Base-by-base conservation (phyloP, 1,140 invertebrate species). In the Dinoponera quadriceps region DNA sequence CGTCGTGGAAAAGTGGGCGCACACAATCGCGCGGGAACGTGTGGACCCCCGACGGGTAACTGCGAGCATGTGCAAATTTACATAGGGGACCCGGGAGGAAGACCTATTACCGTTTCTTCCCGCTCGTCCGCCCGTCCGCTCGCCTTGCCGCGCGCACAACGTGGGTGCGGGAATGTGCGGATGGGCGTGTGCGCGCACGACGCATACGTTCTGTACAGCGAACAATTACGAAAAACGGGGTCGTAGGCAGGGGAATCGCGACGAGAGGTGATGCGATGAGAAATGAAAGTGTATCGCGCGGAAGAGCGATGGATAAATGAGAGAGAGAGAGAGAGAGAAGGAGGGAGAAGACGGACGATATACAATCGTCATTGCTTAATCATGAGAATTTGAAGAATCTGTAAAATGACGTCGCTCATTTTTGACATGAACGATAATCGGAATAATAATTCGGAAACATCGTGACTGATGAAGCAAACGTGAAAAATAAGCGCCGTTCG, bases 31-130 rank as follows among this genome's bases (percentile, higher is more conserved):
- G 3, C 49, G 49, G 27, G 57, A 60, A 68, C 77, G 66, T 81
- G 71, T 62, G 75, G 81, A 84, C 69, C 62, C 49, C 85, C 68
- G 71, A 29, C 48, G 68, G 57, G 63, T 89, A 82, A 86, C 86
- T 63, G 62, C 81, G 65, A 89, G 77, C 81, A 88, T 89, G 84
- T 89, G 88, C 82, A 89, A 89, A 90, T 90, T 90, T 90, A 84
- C 89, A 88, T 72, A 83, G 73, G 63, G 78, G 20, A 82, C 65
- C 27, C 72, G 29, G 38, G 48, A 85, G 83, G 72, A 90, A 90
- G 88, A 89, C 77, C 88, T 85, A 90, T 89, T 89, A 90, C 89
- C 38, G 81, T 84, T 83, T 65, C 69, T 82, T 84, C 78, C 74
- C 69, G 38, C 38, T 44, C 38, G 38, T 44, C 2, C 33, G 7